phyloP scores from a whole-genome alignment of 1,140 invertebrate genomes.

The Cylas formicarius region DNA sequence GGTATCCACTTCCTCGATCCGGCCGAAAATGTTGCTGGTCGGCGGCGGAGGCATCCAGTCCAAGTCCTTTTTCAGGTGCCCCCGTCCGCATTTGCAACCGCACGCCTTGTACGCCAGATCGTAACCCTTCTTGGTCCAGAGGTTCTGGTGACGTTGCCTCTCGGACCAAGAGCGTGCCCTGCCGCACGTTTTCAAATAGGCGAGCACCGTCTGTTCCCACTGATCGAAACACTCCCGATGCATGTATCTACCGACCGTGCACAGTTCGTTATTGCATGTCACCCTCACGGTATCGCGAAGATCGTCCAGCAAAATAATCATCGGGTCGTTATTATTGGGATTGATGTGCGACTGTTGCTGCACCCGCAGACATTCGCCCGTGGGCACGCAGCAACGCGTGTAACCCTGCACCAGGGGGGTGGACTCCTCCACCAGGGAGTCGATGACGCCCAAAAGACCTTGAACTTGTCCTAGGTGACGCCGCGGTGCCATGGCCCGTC shows the following conservation, averaged over 20 bases:
- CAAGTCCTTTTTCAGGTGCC: slow-evolving; percentile 88
- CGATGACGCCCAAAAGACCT: slow-evolving; percentile 34
- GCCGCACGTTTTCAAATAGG: slow-evolving; percentile 82
- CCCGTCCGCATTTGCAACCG: slow-evolving; percentile 78
- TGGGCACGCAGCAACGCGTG: slow-evolving; percentile 73
- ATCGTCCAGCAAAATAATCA: slow-evolving; percentile 62
- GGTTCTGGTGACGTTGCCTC: slow-evolving; percentile 84
- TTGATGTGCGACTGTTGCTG: slow-evolving; percentile 34
- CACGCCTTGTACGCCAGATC: slow-evolving; percentile 88
- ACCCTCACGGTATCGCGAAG: slow-evolving; percentile 73
- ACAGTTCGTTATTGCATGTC: slow-evolving; percentile 92
- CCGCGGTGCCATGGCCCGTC: slow-evolving; percentile 16
- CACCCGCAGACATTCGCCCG: slow-evolving; percentile 65
- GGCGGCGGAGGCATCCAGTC: slow-evolving; percentile 75
- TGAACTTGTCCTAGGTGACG: slow-evolving; percentile 37
- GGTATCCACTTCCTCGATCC: slow-evolving; percentile 42
- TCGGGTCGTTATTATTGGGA: slow-evolving; percentile 44
- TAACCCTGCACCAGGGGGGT: too few species aligned
- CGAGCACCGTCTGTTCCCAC: slow-evolving; percentile 83
- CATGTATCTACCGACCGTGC: slow-evolving; percentile 82
- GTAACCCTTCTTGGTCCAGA: slow-evolving; percentile 97
- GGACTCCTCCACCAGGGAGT: slow-evolving; percentile 33
- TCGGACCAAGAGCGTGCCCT: slow-evolving; percentile 90
- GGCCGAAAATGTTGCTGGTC: slow-evolving; percentile 39
- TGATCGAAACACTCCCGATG: slow-evolving; percentile 90